phyloP scores from a whole-genome alignment of 2,888 invertebrate genomes.

The Tenthredo amoena region DNA sequence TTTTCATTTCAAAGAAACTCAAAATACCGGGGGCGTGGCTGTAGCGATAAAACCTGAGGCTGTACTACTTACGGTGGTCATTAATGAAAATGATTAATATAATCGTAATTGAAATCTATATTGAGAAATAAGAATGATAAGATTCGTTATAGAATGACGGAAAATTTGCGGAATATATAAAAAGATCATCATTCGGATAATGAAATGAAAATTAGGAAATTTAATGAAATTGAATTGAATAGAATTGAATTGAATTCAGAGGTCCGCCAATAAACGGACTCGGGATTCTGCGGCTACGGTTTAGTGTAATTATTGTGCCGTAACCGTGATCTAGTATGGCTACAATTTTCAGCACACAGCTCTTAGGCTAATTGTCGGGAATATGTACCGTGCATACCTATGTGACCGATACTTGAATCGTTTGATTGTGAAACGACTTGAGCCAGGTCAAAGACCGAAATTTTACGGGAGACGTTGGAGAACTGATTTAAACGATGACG shows the following conservation, averaged over 20 bases:
- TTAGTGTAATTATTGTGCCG: slow-evolving; percentile 36
- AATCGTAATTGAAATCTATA: background rate
- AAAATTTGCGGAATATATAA: background rate
- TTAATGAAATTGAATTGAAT: background rate
- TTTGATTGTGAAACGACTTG: too few relatives aligned
- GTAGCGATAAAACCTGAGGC: background rate
- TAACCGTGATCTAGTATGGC: slow-evolving; percentile 25
- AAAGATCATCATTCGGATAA: background rate
- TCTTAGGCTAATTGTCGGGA: slow-evolving; percentile 44
- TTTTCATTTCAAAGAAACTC: background rate
- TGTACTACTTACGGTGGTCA: background rate
- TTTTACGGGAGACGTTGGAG: too few relatives aligned
- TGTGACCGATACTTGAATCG: background rate
- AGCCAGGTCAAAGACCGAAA: too few relatives aligned
- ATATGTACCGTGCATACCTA: background rate
- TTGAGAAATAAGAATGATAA: background rate
- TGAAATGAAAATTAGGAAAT: slow-evolving; percentile 38
- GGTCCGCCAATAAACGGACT: slow-evolving; percentile 8
- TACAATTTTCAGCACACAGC: slow-evolving; percentile 28
- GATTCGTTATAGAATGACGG: background rate
- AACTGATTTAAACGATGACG: background rate
- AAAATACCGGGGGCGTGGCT: background rate
- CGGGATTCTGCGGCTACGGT: background rate
- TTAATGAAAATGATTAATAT: background rate
- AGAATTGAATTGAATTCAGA: slow-evolving; percentile 34